phyloP scores from a whole-genome alignment of 1,140 invertebrate species.

The Gryon sp. region DNA sequence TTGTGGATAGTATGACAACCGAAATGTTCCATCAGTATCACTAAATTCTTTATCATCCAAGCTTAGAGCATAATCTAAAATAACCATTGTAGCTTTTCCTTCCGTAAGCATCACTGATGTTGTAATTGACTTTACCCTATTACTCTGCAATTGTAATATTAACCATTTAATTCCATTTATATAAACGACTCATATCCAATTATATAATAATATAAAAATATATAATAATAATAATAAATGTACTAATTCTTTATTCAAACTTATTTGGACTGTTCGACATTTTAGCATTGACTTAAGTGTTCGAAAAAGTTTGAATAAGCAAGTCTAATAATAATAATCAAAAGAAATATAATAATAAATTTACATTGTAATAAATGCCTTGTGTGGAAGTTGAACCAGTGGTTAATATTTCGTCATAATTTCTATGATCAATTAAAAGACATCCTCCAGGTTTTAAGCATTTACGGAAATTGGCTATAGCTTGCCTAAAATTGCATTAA shows the following conservation, averaged over 20 bases:
- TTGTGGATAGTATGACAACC: slow-evolving; percentile 92
- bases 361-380: slow-evolving; percentile 93
- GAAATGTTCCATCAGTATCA: slow-evolving; percentile 81
- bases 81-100: slow-evolving; percentile 86
- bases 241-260: too few species aligned
- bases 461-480: slow-evolving; percentile 87
- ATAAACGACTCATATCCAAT: too few species aligned
- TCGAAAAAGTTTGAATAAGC: too few species aligned
- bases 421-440: slow-evolving; percentile 91
- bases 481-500: slow-evolving; percentile 76
- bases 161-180: slow-evolving; percentile 17
- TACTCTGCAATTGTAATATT: slow-evolving; percentile 86
- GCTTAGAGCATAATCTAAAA: slow-evolving; percentile 88
- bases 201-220: too few species aligned
- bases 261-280: too few species aligned
- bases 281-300: too few species aligned
- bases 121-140: slow-evolving; percentile 88
- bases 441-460: slow-evolving; percentile 92
- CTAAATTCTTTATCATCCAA: slow-evolving; percentile 74
- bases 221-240: too few species aligned
- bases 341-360: too few species aligned
- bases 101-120: slow-evolving; percentile 89
- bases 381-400: slow-evolving; percentile 86
- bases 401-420: slow-evolving; percentile 90
- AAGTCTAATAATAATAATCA: too few species aligned